A percentile compares a stretch with the other conserved stretches of the same genome.
These are phyloP conservation scores for Leiothrix lutea DNA, from an alignment of 2,113 vertebrate genomes.

Conservation along the genomic window DNA sequence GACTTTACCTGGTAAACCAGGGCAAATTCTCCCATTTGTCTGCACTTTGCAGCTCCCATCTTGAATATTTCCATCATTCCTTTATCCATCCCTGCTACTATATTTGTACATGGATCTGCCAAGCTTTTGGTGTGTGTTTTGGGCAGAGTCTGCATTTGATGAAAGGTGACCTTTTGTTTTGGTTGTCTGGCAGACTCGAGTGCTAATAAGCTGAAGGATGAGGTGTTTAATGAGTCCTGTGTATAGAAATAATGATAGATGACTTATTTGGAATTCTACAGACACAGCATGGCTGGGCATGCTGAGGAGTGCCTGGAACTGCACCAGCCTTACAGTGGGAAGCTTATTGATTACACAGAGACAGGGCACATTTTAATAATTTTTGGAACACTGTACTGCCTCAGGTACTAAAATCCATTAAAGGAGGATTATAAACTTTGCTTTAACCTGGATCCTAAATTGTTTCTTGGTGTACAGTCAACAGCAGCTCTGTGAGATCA, in stretches of 20 bases:
- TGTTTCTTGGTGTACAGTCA: constrained; percentile 70
- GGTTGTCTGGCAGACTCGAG: constrained; percentile 65
- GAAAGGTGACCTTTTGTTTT: constrained; percentile 74
- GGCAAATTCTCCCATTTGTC: neutral
- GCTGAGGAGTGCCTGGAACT: constrained; percentile 61
- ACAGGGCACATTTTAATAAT: constrained; percentile 75
- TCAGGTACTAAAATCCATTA: constrained; percentile 75
- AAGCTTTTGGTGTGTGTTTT: constrained; percentile 38
- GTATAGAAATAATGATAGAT: constrained; percentile 73
- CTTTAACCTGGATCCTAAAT: constrained; percentile 66
- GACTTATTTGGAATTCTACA: constrained; percentile 73
- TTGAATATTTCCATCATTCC: neutral
- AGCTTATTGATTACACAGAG: constrained; percentile 76
- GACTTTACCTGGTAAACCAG: neutral
- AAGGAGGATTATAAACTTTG: constrained; percentile 70
- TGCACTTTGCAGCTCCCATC: neutral
- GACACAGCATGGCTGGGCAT: constrained; percentile 31
- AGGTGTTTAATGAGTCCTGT: constrained; percentile 68
- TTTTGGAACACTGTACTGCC: constrained; percentile 70
- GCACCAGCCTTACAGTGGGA: constrained; percentile 65
- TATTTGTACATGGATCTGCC: neutral
- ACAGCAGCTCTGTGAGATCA: constrained; percentile 59
- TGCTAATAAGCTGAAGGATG: constrained; percentile 75
- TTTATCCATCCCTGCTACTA: neutral
- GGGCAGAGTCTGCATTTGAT: constrained; percentile 53